Conservation (phyloP, 2,888 invertebrate genomes). For the Ormia ochracea region DNA sequence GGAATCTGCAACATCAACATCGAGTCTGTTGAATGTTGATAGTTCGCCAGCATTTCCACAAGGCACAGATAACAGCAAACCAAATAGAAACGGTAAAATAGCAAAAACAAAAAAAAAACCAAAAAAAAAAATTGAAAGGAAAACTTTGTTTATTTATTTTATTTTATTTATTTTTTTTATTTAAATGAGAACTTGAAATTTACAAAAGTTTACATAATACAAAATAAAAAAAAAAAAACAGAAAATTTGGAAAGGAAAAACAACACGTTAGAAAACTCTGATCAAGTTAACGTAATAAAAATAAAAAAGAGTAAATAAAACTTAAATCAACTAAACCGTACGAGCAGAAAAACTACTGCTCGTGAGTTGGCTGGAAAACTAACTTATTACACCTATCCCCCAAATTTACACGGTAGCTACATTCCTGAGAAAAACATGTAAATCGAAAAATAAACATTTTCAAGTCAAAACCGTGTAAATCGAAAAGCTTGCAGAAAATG, state of each 20-base stretch:
- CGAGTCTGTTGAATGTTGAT: constrained; percentile 64
- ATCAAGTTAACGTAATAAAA: constrained; percentile 22
- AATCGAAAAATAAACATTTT: too few species aligned
- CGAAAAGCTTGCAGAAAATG: too few species aligned
- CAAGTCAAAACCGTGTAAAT: too few species aligned
- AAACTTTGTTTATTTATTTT: neutral
- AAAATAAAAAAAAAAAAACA: neutral
- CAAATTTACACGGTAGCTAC: too few species aligned
- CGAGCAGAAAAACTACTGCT: neutral
- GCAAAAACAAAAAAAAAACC: constrained; percentile 2
- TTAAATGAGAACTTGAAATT: constrained; percentile 38
- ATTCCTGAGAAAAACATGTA: too few species aligned
- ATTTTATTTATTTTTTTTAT: neutral
- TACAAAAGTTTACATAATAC: constrained; percentile 16
- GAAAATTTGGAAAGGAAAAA: neutral
- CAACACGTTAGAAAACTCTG: neutral
- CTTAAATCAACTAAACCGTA: neutral
- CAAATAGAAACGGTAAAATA: constrained; percentile 37
- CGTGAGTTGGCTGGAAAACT: neutral
- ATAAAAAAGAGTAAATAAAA: neutral
- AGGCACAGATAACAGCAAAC: constrained; percentile 10
- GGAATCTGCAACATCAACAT: constrained; percentile 64
- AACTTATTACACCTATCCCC: too few species aligned
- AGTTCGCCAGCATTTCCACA: constrained; percentile 61
- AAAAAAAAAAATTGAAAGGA: neutral